Conservation (phyloP, 2,113 vertebrate species). For the Dasyprocta punctata region DNA sequence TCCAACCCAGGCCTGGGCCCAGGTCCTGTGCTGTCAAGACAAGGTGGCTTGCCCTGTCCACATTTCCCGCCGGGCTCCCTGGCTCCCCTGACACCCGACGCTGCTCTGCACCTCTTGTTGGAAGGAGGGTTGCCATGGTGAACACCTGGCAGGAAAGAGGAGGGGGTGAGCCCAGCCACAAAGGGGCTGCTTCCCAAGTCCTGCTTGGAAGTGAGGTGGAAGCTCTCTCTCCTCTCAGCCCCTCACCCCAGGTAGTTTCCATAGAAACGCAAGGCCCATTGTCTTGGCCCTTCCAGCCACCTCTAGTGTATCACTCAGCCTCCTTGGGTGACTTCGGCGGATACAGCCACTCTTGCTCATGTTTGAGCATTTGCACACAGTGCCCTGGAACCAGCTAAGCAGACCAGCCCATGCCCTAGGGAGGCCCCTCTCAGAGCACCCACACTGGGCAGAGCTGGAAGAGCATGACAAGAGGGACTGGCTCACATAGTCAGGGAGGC, state of each 20-base stretch:
- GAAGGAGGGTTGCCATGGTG: conserved; percentile 76
- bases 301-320: background rate
- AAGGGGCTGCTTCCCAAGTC: conserved; percentile 46
- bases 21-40: background rate
- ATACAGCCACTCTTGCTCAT: background rate
- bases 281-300: conserved; percentile 53
- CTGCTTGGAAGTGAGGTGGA: conserved; percentile 31
- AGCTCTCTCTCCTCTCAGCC: conserved; percentile 32
- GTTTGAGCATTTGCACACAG: background rate
- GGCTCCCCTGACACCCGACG: background rate
- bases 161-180: background rate
- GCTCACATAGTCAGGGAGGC: background rate
- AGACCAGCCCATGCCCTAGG: fast-evolving
- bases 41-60: background rate
- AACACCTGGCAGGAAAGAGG: conserved; percentile 74
- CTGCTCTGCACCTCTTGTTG: conserved; percentile 30
- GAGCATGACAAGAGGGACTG: fast-evolving
- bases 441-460: background rate
- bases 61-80: background rate
- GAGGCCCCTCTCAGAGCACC: background rate
- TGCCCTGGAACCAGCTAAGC: background rate
- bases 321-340: background rate
- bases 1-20: conserved; percentile 1
- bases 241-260: conserved; percentile 74
- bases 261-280: conserved; percentile 69